Percentiles rank a stretch among this genome's conserved stretches.
Conservation (phyloP, 2,888 invertebrate species). For the Trilocha varians region DNA sequence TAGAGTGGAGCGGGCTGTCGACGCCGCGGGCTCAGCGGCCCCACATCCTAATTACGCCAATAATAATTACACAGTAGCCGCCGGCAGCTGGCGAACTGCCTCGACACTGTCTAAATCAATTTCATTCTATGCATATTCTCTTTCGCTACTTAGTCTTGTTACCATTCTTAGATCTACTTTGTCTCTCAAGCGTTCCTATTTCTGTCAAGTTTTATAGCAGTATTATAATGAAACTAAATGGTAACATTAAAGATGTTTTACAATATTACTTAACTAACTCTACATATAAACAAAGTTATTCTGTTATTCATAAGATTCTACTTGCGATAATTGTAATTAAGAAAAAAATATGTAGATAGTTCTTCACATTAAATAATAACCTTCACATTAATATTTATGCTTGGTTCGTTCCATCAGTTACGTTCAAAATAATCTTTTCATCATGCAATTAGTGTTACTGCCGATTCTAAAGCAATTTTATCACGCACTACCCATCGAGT, state of each 20-base stretch:
- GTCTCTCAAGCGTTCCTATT: too few relatives aligned
- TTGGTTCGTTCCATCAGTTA: constrained; percentile 3
- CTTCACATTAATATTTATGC: too few relatives aligned
- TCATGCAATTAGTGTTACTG: constrained; percentile 9
- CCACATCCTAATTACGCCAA: constrained; percentile 71
- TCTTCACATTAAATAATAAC: too few relatives aligned
- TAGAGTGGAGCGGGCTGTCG: constrained; percentile 41
- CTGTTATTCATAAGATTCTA: too few relatives aligned
- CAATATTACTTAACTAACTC: neutral
- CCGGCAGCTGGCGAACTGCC: constrained; percentile 40
- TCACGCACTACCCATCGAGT: constrained; percentile 26
- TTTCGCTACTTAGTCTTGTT: neutral
- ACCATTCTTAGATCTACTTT: too few relatives aligned
- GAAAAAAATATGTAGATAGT: too few relatives aligned
- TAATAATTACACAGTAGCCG: constrained; percentile 66
- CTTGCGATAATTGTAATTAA: too few relatives aligned
- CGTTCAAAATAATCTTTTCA: constrained; percentile 2
- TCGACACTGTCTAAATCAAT: constrained; percentile 36
- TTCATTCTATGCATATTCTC: constrained; percentile 22
- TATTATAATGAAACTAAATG: too few relatives aligned
- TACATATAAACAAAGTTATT: neutral
- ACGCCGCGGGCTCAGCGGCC: constrained; percentile 54
- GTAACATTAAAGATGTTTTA: too few relatives aligned
- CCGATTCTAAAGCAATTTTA: constrained; percentile 25
- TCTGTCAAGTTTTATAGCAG: too few relatives aligned